Evolutionary conservation across 1,140 invertebrate species (phyloP).

Genomic region (Agraylea sexmaculata): DNA sequence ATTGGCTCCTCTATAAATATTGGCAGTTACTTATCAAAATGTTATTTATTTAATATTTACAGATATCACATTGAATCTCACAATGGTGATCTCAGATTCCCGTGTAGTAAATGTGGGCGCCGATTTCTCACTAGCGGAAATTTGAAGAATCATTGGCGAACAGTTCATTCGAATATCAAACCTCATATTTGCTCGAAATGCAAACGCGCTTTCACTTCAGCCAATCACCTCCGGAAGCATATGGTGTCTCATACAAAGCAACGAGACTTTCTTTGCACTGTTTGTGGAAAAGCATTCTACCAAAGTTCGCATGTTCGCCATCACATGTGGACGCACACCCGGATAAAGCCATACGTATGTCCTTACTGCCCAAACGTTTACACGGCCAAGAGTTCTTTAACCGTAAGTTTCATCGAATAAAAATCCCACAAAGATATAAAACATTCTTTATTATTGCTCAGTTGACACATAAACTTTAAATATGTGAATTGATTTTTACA

Average conservation of each 20-base stretch:
- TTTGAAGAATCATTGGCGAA: constrained; percentile 6
- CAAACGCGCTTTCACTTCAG: constrained; percentile 6
- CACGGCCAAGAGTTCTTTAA: constrained; percentile 13
- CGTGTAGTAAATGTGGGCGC: constrained; percentile 8
- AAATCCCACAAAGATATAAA: too few relatives aligned
- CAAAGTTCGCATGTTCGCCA: constrained; percentile 17
- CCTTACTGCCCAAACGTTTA: constrained; percentile 15
- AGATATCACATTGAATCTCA: constrained; percentile 18
- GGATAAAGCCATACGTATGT: constrained; percentile 14
- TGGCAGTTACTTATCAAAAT: neutral
- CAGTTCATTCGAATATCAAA: constrained; percentile 9
- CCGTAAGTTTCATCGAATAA: constrained; percentile 10
- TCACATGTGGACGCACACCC: constrained; percentile 18
- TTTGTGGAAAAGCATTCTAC: constrained; percentile 12
- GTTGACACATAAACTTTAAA: constrained; percentile 21
- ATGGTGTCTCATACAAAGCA: neutral
- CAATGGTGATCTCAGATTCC: constrained; percentile 1
- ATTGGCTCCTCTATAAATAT: too few relatives aligned
- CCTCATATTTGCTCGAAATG: constrained; percentile 10
- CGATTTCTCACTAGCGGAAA: constrained; percentile 11
- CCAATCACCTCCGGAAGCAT: constrained; percentile 18
- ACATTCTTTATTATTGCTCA: constrained; percentile 41
- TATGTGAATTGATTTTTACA: too few relatives aligned
- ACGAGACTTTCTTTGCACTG: constrained; percentile 12
- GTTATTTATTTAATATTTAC: constrained; percentile 1